Evolutionary conservation across 35 echinoderm and acorn worm genomes (phyloP), one percentile per base, ranked within the genome.

Genomic region (Heliocidaris tuberculata): DNA sequence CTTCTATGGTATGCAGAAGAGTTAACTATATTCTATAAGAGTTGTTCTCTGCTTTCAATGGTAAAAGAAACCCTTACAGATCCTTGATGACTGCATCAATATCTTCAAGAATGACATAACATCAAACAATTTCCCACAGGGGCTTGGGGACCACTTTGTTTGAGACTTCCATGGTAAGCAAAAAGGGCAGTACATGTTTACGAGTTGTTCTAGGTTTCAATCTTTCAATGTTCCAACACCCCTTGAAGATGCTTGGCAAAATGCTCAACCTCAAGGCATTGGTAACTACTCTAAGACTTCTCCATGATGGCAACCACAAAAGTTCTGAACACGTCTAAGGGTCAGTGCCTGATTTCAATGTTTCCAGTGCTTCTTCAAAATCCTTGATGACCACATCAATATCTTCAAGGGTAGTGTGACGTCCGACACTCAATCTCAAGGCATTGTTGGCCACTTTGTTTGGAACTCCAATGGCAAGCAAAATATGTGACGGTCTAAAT

Each of bases 191-290:
- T 52, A 52, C 50, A 52, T 52, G 50, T 52, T 13, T 52, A 13
- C 0, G 35, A 42, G 35, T 0, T 42, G 35, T 42, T 42, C 35
- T 42, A 42, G 35, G 35, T 42, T 3, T 0, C 35, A 42, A 42
- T 42, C 35, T 42, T 42, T 42, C 35, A 42, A 42, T 42, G 35
- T 42, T 42, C 3, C 35, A 42, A 42, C 3, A 3, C 35, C 35
- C 35, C 35, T 3, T 42, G 35, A 42, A 42, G 35, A 42, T 42
- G 35, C 0, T 42, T 42, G 52, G 95, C 95, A 19, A 97, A n/a
- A n/a, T n/a, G n/a, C n/a, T n/a, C n/a, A n/a, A 93, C 59, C 96
- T 94, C 60, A 97, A 32, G 27, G 96, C 96, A 95, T 95, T 97
- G 29, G 65, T 47, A 9, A 95, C 96, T 17, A 97, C 86, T 42